phyloP scores from a whole-genome alignment of 2,888 invertebrate genomes.

The Itoplectis maculator region DNA sequence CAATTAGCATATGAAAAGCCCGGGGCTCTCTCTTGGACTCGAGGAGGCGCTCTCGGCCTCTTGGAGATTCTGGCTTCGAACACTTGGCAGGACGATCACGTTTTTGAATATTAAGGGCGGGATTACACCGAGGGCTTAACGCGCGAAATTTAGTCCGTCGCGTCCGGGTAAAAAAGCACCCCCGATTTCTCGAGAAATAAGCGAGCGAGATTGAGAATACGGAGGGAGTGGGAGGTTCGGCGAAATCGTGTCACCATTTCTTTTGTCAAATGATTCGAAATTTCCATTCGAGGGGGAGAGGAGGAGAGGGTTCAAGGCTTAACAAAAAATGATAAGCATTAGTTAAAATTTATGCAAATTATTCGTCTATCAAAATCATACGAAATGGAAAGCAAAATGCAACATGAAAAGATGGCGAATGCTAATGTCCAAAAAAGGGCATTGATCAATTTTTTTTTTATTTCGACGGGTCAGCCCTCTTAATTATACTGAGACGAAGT shows the following conservation, averaged over 20 bases:
- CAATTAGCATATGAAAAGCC: constrained; percentile 85
- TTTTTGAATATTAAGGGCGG: constrained; percentile 85
- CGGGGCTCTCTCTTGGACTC: constrained; percentile 74
- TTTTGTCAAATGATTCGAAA: neutral
- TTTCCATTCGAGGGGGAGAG: no score
- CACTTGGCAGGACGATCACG: constrained; percentile 84
- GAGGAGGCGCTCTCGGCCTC: constrained; percentile 55
- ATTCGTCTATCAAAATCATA: no score
- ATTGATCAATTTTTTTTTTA: neutral
- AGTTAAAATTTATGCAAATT: no score
- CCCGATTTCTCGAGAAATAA: constrained; percentile 61
- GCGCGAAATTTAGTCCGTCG: constrained; percentile 83
- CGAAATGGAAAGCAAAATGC: no score
- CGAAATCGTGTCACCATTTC: constrained; percentile 21
- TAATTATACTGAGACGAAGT: constrained; percentile 76
- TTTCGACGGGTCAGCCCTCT: constrained; percentile 38
- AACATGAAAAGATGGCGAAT: no score
- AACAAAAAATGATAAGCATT: no score
- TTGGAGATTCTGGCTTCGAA: constrained; percentile 70
- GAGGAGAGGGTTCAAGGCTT: no score
- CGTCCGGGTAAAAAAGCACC: constrained; percentile 60
- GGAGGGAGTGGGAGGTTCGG: neutral
- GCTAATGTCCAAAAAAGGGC: no score
- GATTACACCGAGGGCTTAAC: constrained; percentile 84
- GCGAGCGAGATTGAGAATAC: constrained; percentile 33